Evolutionary conservation across 2,888 invertebrate species (phyloP), one percentile per base, ranked within the genome.

Genomic region (Ceratothoa steindachneri): DNA sequence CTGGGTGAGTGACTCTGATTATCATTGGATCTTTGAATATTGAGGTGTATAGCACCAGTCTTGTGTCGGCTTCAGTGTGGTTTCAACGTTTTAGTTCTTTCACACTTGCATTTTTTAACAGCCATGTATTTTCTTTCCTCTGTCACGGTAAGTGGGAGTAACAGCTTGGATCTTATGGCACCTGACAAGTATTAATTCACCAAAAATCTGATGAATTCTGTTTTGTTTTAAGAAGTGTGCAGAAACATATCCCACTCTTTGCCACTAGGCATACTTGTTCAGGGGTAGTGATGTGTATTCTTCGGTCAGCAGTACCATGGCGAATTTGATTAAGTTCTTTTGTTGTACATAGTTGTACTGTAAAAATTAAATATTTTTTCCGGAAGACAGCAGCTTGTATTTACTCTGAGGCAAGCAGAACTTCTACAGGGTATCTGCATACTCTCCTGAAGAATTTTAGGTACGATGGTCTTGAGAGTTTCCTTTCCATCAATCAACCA

Each of bases 401-500:
- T 41, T 15, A 41, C 41, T 41, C 15, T 5, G 41, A 9, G 41
- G 41, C 41, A 41, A 9, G 15, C 41, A 41, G 41, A 41, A 41
- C 15, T 41, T 41, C 15, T 9, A 41, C 41, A 41, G 41, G 15
- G 41, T 15, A 9, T 41, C 69, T 68, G 69, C 69, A 69, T 52
- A 69, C 51, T 69, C 52, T 51, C 52, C 52, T 28, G 31, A 24
- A 22, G 69, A 9, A 15, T 69, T 69, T 31, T 31, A 24, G 19
- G 69, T 27, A 51, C 15, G 15, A 31, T 24, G 51, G 51, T 41
- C 69, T 67, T 31, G 51, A 69, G 51, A 22, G 52, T 24, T 12
- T 19, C 69, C 69, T 51, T 69, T 3, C 52, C 69, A 69, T 69
- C 69, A 51, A 51, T 51, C 27, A 52, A 7, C 69, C 69, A 69